phyloP scores from a whole-genome alignment of 2,888 invertebrate species.

The Thelaira solivaga region DNA sequence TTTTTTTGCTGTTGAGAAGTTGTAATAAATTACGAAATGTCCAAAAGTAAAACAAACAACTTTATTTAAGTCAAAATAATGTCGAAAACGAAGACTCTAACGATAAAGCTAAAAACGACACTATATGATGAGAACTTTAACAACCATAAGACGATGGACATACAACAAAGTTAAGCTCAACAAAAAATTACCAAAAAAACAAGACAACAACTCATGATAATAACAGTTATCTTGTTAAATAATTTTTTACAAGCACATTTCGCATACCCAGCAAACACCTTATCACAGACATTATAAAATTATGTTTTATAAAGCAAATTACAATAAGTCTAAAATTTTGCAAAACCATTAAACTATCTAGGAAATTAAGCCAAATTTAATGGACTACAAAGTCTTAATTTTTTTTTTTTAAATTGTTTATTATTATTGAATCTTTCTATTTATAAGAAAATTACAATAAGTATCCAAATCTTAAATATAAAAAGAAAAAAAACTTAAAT shows the following conservation, averaged over 20 bases:
- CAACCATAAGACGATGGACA: slow-evolving; percentile 20
- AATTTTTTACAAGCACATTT: neutral
- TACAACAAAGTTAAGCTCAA: slow-evolving; percentile 47
- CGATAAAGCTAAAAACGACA: slow-evolving; percentile 44
- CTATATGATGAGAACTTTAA: slow-evolving; percentile 27
- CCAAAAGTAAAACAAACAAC: slow-evolving; percentile 56
- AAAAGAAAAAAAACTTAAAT: no score
- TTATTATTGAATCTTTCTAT: no score
- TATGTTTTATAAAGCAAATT: no score
- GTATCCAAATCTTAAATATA: no score
- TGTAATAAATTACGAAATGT: slow-evolving; percentile 60
- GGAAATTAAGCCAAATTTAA: no score
- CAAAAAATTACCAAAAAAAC: slow-evolving; percentile 26
- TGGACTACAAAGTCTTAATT: no score
- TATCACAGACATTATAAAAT: no score
- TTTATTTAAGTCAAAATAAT: slow-evolving; percentile 57
- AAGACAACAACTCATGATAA: slow-evolving; percentile 23
- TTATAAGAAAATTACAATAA: no score
- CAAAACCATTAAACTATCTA: no score
- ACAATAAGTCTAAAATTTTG: no score
- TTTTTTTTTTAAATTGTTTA: no score
- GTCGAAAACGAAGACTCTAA: slow-evolving; percentile 24
- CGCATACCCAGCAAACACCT: no score
- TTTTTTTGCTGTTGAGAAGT: slow-evolving; percentile 3
- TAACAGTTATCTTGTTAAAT: slow-evolving; percentile 57